phyloP scores from a whole-genome alignment of 2,797 vertebrate genomes.

The Pseudochromis fuscus region DNA sequence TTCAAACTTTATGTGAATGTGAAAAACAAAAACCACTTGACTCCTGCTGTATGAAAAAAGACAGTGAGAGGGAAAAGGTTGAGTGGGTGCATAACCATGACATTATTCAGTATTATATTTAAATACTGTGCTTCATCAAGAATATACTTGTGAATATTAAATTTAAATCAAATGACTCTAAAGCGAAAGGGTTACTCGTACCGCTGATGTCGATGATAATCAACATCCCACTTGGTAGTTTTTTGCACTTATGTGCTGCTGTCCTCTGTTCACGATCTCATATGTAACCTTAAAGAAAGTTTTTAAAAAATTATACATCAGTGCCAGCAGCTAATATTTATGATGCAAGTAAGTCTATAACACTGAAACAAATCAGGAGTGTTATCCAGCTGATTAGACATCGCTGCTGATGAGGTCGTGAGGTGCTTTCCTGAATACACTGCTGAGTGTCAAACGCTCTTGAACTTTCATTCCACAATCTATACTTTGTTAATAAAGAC shows the following conservation, averaged over 20 bases:
- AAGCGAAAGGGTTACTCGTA: background rate
- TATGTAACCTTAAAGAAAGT: slow-evolving; percentile 1
- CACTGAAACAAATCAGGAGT: background rate
- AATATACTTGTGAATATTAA: background rate
- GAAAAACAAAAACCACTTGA: background rate
- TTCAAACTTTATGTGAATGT: too few species aligned
- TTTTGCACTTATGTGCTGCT: background rate
- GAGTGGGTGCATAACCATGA: background rate
- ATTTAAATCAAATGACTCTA: background rate
- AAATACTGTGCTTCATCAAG: background rate
- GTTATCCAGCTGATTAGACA: background rate
- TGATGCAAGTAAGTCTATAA: background rate
- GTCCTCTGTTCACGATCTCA: slow-evolving; percentile 1
- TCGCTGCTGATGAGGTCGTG: background rate
- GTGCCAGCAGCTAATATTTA: background rate
- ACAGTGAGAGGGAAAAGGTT: background rate
- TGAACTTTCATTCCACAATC: background rate
- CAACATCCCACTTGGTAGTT: background rate
- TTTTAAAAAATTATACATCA: background rate
- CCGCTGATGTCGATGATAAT: background rate
- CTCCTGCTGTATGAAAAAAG: background rate
- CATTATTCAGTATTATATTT: background rate
- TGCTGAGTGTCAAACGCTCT: background rate
- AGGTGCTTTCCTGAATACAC: background rate
- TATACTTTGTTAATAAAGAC: slow-evolving; percentile 9